These are phyloP conservation scores for Theristus sp. DNA, from an alignment of 2,888 invertebrate species.

Conservation along the genomic window DNA sequence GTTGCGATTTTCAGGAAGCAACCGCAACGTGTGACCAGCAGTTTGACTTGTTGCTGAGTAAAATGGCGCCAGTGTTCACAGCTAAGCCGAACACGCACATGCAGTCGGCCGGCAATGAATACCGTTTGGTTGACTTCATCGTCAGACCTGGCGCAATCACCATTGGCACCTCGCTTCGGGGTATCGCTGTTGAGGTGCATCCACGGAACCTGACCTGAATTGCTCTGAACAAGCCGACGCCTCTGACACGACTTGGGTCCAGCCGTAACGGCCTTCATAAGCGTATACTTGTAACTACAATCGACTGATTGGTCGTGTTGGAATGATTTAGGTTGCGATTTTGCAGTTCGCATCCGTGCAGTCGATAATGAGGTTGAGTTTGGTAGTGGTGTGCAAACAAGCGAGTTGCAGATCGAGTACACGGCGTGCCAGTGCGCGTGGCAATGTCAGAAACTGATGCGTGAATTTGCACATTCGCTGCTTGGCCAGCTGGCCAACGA, in stretches of 20 bases:
- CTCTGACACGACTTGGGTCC: too few species aligned
- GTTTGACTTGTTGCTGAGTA: constrained; percentile 1
- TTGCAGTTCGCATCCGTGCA: background rate
- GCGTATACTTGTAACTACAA: too few species aligned
- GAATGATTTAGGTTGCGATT: too few species aligned
- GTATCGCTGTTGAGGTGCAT: background rate
- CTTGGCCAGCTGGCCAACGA: background rate
- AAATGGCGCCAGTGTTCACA: background rate
- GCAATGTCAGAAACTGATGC: background rate
- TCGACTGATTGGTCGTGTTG: too few species aligned
- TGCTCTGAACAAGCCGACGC: too few species aligned
- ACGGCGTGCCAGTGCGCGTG: background rate
- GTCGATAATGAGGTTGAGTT: too few species aligned
- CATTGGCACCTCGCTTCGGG: background rate
- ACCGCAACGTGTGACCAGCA: background rate
- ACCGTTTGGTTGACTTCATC: background rate
- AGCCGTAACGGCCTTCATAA: too few species aligned
- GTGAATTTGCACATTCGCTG: background rate
- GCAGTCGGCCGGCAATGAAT: background rate
- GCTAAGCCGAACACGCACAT: background rate
- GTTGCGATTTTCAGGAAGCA: background rate
- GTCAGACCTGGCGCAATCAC: background rate
- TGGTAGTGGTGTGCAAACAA: background rate
- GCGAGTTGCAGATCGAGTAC: background rate
- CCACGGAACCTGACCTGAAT: too few species aligned